Conservation (phyloP, 1,140 invertebrate species). For the Linepithema humile region DNA sequence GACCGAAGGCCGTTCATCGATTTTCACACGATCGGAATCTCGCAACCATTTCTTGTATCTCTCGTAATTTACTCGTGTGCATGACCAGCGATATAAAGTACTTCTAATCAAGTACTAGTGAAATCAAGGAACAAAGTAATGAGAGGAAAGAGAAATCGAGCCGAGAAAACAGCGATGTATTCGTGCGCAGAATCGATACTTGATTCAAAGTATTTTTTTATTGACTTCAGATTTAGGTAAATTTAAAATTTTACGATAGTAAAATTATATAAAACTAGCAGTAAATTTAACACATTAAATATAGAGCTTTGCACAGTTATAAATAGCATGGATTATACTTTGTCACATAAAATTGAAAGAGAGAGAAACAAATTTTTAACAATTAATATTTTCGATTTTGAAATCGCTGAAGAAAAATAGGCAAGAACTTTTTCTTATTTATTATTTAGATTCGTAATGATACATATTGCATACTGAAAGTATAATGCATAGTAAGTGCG, state of each 20-base stretch:
- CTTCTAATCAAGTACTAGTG: not conserved
- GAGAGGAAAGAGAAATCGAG: not conserved
- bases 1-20: slow-evolving; percentile 63
- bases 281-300: not conserved
- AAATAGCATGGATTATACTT: not conserved
- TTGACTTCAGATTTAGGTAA: not conserved
- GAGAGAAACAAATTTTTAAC: not conserved
- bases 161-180: not conserved
- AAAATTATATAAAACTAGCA: not conserved
- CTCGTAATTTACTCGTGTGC: slow-evolving; percentile 32
- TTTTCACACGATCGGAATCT: slow-evolving; percentile 64
- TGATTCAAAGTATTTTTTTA: not conserved
- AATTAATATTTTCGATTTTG: not conserved
- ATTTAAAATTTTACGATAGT: not conserved
- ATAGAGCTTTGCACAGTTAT: not conserved
- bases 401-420: not conserved
- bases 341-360: not conserved
- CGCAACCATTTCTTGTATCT: slow-evolving; percentile 2
- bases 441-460: not conserved
- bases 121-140: not conserved
- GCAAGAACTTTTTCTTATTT: not conserved
- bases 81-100: slow-evolving; percentile 12
- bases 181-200: not conserved
- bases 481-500: not conserved
- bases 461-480: not conserved